Percentiles rank a stretch among this genome's conserved stretches.
These are phyloP conservation scores for Circaetus gallicus DNA, from an alignment of 2,113 vertebrate genomes.

Conservation along the genomic window DNA sequence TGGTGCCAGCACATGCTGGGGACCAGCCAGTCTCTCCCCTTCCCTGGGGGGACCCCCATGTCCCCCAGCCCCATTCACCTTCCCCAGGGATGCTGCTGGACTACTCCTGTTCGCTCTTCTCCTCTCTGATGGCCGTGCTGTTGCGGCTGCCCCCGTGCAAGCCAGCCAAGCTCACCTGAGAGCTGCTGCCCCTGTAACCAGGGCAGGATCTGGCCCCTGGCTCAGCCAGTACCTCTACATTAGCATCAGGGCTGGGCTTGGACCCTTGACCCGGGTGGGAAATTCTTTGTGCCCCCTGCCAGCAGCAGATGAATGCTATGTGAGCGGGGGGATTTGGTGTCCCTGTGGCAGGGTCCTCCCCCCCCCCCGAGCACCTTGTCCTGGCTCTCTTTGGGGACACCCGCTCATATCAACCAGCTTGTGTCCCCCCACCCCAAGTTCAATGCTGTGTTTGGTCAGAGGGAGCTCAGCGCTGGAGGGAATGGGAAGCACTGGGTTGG, in stretches of 20 bases:
- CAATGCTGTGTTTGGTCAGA: accelerated
- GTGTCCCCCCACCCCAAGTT: no score
- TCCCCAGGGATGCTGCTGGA: not conserved
- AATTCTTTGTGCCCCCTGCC: not conserved
- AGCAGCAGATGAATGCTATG: not conserved
- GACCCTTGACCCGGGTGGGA: not conserved
- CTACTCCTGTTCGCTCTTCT: not conserved
- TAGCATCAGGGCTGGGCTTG: not conserved
- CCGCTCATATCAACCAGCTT: accelerated
- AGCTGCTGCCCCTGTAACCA: not conserved
- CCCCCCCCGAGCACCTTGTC: accelerated
- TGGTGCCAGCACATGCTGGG: accelerated
- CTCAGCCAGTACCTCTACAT: accelerated
- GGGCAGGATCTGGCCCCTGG: not conserved
- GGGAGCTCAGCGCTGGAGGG: not conserved
- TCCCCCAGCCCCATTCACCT: not conserved
- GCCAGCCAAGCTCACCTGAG: not conserved
- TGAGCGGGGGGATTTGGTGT: accelerated
- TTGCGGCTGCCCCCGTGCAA: not conserved
- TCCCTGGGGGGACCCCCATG: not conserved
- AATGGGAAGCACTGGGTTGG: accelerated
- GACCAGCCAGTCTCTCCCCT: not conserved
- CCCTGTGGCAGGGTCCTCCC: not conserved
- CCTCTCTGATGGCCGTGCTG: accelerated
- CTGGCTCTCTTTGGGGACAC: not conserved